Base-by-base conservation (phyloP, 2,797 vertebrate genomes). In the Malacoraja senta region DNA sequence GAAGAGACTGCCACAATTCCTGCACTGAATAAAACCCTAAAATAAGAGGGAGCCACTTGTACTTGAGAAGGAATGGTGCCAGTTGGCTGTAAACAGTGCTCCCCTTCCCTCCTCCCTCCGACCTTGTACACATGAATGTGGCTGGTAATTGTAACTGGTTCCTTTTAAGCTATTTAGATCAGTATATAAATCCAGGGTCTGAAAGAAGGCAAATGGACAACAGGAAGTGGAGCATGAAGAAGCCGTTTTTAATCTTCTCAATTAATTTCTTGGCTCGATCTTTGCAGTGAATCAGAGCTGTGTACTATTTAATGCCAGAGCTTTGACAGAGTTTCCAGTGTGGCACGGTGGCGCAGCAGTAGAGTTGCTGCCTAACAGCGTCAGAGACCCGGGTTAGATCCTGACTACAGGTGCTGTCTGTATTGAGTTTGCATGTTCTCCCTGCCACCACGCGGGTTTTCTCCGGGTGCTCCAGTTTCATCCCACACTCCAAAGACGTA, bases 211-310 rank as follows among this genome's bases (percentile, higher is more conserved):
- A 93, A 94, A 95, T 95, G 93, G 94, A 90, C 93, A 94, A 15
- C 12, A 94, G 93, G 95, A 96, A 94, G 80, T 68, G 94, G 95
- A 94, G 95, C 95, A 94, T 95, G 96, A 96, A 96, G 94, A 93
- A 88, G 44, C 74, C 77, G 79, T 95, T 96, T 95, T 93, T 74
- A 32, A 91, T 74, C 90, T 91, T 15, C 38, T 91, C 32, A 72
- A 12, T 72, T 74, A 2, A 26, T 38, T 74, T 74, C 90, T 91
- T 74, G 26, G 68, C 10, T 53, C 90, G 53, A 7, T 53, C 58
- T 88, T 68, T 88, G 53, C 68, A 91, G 35, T 29, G 65, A 74
- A 3, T 53, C 58, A 24, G 8, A 71, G 53, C 88, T 21, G 24
- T 9, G 65, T 38, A 72, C 12, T 91, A 91, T 91, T 91, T 71